Evolutionary conservation across 2,888 invertebrate species (phyloP), one percentile per base, ranked within the genome.

Genomic region (Ectemnius lituratus): DNA sequence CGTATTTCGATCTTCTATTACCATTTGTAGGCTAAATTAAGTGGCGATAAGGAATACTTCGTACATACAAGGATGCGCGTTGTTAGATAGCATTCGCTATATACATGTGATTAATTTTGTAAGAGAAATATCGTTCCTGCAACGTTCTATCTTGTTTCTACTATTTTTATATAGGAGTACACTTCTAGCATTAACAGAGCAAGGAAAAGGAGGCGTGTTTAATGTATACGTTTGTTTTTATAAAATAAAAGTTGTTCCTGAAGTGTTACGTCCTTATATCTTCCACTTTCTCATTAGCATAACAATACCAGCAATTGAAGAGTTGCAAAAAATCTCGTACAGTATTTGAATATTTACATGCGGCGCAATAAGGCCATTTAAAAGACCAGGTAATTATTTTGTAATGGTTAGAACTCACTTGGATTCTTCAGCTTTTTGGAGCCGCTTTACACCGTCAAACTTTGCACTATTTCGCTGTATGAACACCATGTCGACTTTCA

Each of bases 241-340:
- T 67, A 69, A 67, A 77, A 77, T 77, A 77, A 75, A 75, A 16
- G 65, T 52, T n/a, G 57, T 68, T 76, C 27, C 57, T 75, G 65
- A 58, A 63, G 68, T 49, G 14, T 23, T 52, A 6, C 11, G 1
- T 6, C 5, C 8, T 11, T 37, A 4, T 37, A 37, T 37, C 37
- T 37, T 37, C 8, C 37, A 37, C 2, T 23, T 23, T 23, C n/a
- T n/a, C n/a, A n/a, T n/a, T n/a, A n/a, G n/a, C n/a, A n/a, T n/a
- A n/a, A n/a, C n/a, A n/a, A n/a, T n/a, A n/a, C n/a, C n/a, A n/a
- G n/a, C n/a, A n/a, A n/a, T n/a, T n/a, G n/a, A n/a, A n/a, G n/a
- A n/a, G n/a, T n/a, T n/a, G n/a, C n/a, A n/a, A n/a, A n/a, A n/a
- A n/a, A n/a, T n/a, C n/a, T n/a, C n/a, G n/a, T n/a, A n/a, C n/a